Evolutionary conservation across 1,140 invertebrate species (phyloP).

Genomic region (Tenebrio molitor): DNA sequence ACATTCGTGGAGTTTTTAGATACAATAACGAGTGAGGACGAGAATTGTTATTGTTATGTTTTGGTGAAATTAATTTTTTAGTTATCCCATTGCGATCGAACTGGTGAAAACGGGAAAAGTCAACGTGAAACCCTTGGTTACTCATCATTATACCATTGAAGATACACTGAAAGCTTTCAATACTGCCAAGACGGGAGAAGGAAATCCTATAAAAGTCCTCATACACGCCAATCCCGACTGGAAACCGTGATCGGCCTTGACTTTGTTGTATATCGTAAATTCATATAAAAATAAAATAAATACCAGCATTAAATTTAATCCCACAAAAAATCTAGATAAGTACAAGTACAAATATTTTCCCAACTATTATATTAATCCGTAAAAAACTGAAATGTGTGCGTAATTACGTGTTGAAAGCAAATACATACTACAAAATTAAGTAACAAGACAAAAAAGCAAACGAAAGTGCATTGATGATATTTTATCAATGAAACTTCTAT

Average conservation of each 20-base stretch:
- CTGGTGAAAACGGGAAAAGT: constrained; percentile 86
- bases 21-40: constrained; percentile 86
- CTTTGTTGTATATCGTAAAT: too few relatives aligned
- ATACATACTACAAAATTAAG: too few relatives aligned
- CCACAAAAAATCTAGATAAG: too few relatives aligned
- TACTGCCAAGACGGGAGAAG: constrained; percentile 68
- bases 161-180: constrained; percentile 90
- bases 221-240: constrained; percentile 25
- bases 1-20: constrained; percentile 91
- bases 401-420: too few relatives aligned
- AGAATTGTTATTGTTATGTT: neutral
- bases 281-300: too few relatives aligned
- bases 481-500: neutral
- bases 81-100: constrained; percentile 84
- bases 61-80: neutral
- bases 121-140: constrained; percentile 88
- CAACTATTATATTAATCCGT: too few relatives aligned
- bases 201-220: constrained; percentile 20
- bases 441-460: too few relatives aligned
- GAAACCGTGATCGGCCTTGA: constrained; percentile 5
- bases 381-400: too few relatives aligned
- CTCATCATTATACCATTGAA: constrained; percentile 89
- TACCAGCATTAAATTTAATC: neutral
- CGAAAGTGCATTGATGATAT: neutral
- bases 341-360: too few relatives aligned